Percentiles rank a stretch among this genome's conserved stretches.
Conservation (phyloP, 2,888 invertebrate species). For the Limnephilus marmoratus region DNA sequence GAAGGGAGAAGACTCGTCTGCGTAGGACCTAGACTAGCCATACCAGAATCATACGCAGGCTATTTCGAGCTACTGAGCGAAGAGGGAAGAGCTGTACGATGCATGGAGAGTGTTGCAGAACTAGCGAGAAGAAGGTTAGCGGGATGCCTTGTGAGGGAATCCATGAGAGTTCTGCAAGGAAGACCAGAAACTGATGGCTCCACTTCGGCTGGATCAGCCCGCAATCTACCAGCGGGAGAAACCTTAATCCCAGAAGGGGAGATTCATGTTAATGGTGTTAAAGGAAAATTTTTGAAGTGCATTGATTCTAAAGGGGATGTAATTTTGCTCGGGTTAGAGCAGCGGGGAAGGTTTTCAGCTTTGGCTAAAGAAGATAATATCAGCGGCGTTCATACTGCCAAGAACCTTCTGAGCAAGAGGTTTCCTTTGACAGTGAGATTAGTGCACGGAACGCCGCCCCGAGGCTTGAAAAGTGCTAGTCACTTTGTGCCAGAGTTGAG, state of each 20-base stretch:
- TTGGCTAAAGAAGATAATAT: conserved; percentile 95
- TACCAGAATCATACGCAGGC: conserved; percentile 93
- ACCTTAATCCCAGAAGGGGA: conserved; percentile 88
- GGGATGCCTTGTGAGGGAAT: conserved; percentile 88
- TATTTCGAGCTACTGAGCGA: conserved; percentile 96
- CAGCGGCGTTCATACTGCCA: conserved; percentile 94
- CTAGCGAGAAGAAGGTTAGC: conserved; percentile 86
- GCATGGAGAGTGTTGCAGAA: conserved; percentile 92
- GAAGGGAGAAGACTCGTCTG: conserved; percentile 90
- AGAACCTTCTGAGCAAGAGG: conserved; percentile 91
- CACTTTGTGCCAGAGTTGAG: conserved; percentile 92
- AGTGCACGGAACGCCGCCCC: conserved; percentile 92
- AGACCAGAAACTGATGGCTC: conserved; percentile 80
- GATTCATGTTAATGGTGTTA: conserved; percentile 81
- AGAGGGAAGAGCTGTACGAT: conserved; percentile 93
- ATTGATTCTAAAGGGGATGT: conserved; percentile 90
- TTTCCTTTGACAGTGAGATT: conserved; percentile 94
- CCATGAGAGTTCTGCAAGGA: conserved; percentile 83
- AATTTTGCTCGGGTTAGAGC: conserved; percentile 89
- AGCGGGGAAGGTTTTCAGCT: conserved; percentile 94
- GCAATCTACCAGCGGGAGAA: conserved; percentile 90
- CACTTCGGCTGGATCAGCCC: conserved; percentile 82
- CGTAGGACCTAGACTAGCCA: conserved; percentile 89
- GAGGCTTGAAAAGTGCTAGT: conserved; percentile 88
- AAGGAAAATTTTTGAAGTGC: conserved; percentile 91